Base-by-base conservation (phyloP, 2,113 vertebrate species). In the Nibea coibor region DNA sequence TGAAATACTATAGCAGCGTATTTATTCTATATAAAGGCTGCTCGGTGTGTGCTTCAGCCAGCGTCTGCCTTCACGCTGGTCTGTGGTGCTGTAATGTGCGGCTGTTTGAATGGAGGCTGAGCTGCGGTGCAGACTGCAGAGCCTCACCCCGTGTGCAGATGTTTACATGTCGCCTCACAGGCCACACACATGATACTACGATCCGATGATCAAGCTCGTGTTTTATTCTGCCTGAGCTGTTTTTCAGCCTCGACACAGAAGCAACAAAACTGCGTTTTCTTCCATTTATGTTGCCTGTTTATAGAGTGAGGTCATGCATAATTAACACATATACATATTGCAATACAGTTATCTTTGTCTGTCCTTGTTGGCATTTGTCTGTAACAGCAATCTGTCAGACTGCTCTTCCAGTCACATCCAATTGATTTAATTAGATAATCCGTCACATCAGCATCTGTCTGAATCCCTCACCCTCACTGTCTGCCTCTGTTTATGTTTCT, bases 141-240 rank as follows among this genome's bases (percentile, higher is more conserved):
- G 88, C 90, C 90, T 91, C 91, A 84, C 82, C 91, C 88, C 81
- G 74, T 78, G 78, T 80, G 83, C 81, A 79, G 79, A 87, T 90
- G 89, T 89, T 90, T 91, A 90, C 90, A 89, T 83, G 70, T 62
- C 35, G 17, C 53, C 58, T 56, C 71, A 24, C 39, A 77, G 65
- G 72, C 73, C 77, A 82, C 62, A 80, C 62, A 31, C 72, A 50
- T n/a, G 19, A 66, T 9, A 35, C 68, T 28, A 62, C 45, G 16
- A 64, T 10, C 45, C 24, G 3, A 43, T 45, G 5, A 63, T 43
- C 14, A 39, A 12, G 3, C 19, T 31, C 35, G 5, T 57, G 15
- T n/a, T 59, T 59, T 14, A 15, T 8, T 24, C 19, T 2, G 0
- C 20, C 20, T 54, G n/a, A 3, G 35, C n/a, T 24, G 57, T 22